A percentile compares a stretch with the other conserved stretches of the same genome.
phyloP scores from a whole-genome alignment of 2,113 vertebrate species.

The Cyprinodon tularosa region DNA sequence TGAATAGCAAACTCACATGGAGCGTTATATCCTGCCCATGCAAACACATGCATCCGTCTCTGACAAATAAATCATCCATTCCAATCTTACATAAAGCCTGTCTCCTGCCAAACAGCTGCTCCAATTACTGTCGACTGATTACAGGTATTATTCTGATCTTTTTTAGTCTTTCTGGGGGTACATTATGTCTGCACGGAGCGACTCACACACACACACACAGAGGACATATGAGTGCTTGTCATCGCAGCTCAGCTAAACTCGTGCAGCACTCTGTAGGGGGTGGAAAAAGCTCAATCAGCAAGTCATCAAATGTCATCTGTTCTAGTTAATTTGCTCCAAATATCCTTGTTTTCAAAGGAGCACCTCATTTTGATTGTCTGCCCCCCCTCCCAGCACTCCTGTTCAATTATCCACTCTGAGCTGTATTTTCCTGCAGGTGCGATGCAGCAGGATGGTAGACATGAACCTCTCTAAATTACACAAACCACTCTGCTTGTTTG shows the following conservation, averaged over 20 bases:
- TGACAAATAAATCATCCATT: slow-evolving; percentile 5
- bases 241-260: slow-evolving; percentile 20
- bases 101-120: slow-evolving; percentile 8
- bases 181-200: slow-evolving; percentile 12
- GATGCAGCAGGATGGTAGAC: slow-evolving; percentile 3
- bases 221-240: slow-evolving; percentile 42
- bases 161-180: slow-evolving; percentile 5
- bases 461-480: neutral
- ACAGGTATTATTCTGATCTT: slow-evolving; percentile 12
- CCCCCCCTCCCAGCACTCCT: neutral
- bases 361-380: slow-evolving; percentile 3
- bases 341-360: slow-evolving; percentile 14
- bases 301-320: slow-evolving; percentile 13
- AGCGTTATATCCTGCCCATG: neutral
- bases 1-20: neutral
- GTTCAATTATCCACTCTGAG: slow-evolving; percentile 8
- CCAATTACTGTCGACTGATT: slow-evolving; percentile 26
- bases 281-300: slow-evolving; percentile 26
- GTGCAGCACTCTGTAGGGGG: slow-evolving; percentile 17
- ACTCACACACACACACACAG: slow-evolving; percentile 12
- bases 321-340: slow-evolving; percentile 10
- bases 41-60: neutral
- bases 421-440: slow-evolving; percentile 22
- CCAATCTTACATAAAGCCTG: slow-evolving; percentile 5
- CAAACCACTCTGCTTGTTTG: slow-evolving; percentile 17